Evolutionary conservation across 1,140 invertebrate genomes (phyloP).

Genomic region (Saxidomus purpurata): DNA sequence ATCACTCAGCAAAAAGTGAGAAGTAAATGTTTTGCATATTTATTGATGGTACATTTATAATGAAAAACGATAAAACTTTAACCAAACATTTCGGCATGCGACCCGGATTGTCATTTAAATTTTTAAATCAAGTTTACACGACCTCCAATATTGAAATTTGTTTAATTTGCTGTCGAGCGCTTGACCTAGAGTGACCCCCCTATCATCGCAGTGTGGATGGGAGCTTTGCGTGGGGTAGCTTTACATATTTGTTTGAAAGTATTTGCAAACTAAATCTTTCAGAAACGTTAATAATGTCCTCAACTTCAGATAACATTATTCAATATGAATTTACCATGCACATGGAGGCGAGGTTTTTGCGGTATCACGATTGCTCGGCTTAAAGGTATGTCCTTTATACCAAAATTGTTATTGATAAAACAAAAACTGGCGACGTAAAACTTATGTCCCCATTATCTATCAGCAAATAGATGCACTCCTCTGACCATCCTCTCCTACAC

Average conservation of each 20-base stretch:
- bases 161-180: slow-evolving; percentile 11
- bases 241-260: slow-evolving; percentile 33
- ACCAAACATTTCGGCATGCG: neutral
- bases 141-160: slow-evolving; percentile 28
- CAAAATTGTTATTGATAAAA: too few species aligned
- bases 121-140: slow-evolving; percentile 34
- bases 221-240: slow-evolving; percentile 22
- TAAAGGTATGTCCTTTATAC: too few species aligned
- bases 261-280: slow-evolving; percentile 29
- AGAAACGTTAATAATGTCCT: slow-evolving; percentile 7
- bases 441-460: too few species aligned
- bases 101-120: slow-evolving; percentile 36
- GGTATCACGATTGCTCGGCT: too few species aligned
- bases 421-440: too few species aligned
- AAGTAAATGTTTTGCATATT: neutral
- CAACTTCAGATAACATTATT: slow-evolving; percentile 17
- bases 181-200: slow-evolving; percentile 15
- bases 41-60: neutral
- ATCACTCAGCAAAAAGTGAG: too few species aligned
- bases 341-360: neutral
- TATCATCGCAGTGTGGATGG: neutral
- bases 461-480: too few species aligned
- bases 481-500: too few species aligned
- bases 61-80: neutral
- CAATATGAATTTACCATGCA: neutral